Conservation (phyloP, 2,797 vertebrate genomes). For the Salarias fasciatus region DNA sequence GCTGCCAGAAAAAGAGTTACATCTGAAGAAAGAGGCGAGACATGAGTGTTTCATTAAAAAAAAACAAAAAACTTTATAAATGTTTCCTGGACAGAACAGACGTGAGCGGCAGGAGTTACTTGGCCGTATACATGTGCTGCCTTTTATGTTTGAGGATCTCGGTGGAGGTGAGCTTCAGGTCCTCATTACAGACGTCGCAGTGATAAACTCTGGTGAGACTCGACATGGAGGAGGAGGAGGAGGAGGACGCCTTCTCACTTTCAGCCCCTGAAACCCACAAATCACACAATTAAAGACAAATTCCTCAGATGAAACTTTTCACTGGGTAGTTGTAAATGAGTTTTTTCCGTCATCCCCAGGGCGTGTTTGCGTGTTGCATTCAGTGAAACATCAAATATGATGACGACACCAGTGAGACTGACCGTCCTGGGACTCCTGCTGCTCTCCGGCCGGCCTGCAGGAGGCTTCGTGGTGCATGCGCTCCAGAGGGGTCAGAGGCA, state of each 20-base stretch:
- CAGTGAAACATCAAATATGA: no score
- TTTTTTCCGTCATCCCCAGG: no score
- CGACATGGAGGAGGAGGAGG: slow-evolving; percentile 36
- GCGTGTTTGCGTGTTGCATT: no score
- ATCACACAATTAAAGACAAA: not conserved
- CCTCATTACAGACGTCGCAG: slow-evolving; percentile 85
- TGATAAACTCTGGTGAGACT: slow-evolving; percentile 82
- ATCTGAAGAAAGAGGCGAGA: no score
- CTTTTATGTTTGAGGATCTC: slow-evolving; percentile 91
- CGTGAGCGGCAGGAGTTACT: slow-evolving; percentile 30
- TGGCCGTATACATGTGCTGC: slow-evolving; percentile 80
- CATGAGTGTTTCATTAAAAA: not conserved
- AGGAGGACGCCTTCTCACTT: slow-evolving; percentile 8
- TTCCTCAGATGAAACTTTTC: no score
- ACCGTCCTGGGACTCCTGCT: slow-evolving; percentile 67
- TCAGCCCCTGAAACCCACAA: slow-evolving; percentile 44
- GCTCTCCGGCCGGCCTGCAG: slow-evolving; percentile 77
- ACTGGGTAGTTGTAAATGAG: no score
- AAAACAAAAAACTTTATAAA: not conserved
- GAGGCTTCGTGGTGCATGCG: slow-evolving; percentile 87
- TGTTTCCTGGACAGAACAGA: no score
- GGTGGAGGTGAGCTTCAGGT: slow-evolving; percentile 87
- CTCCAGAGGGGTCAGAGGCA: slow-evolving; percentile 92
- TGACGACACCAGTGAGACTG: slow-evolving; percentile 16
- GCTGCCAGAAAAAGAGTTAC: no score